Conservation (phyloP, 2,797 vertebrate genomes). For the Anolis apletophallus region DNA sequence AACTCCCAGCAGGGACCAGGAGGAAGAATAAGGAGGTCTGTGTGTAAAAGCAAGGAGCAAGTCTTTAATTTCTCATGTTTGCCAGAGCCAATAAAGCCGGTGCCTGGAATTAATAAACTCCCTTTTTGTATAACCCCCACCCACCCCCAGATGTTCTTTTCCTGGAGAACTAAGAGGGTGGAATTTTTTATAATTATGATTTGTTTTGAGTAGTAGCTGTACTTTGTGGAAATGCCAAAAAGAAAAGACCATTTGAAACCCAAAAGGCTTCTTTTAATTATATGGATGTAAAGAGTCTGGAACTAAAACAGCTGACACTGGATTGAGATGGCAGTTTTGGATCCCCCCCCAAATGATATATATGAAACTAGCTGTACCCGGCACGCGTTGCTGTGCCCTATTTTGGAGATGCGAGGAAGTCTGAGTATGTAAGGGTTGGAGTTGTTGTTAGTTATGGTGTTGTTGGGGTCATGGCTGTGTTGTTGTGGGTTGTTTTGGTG, state of each 20-base stretch:
- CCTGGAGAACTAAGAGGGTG: conserved; percentile 36
- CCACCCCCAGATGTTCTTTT: neutral
- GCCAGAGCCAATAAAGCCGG: conserved; percentile 29
- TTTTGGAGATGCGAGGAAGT: no score
- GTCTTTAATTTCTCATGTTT: conserved; percentile 25
- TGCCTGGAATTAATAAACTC: conserved; percentile 22
- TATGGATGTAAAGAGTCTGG: conserved; percentile 12
- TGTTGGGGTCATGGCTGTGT: no score
- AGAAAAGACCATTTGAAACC: conserved; percentile 28
- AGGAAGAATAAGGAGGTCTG: conserved; percentile 26
- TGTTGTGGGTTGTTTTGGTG: no score
- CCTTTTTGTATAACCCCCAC: no score
- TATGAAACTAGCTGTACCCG: no score
- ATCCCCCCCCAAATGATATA: neutral
- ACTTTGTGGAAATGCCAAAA: conserved; percentile 38
- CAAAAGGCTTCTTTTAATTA: conserved; percentile 20
- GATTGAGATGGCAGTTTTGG: neutral
- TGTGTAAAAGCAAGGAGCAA: conserved; percentile 16
- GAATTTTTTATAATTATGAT: conserved; percentile 43
- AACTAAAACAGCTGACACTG: conserved; percentile 13
- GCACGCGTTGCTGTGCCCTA: no score
- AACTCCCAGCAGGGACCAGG: conserved; percentile 22
- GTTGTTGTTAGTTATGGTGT: no score
- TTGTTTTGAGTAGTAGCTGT: conserved; percentile 23
- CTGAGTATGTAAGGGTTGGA: no score